A percentile compares a stretch with the other conserved stretches of the same genome.
Evolutionary conservation across 2,113 vertebrate genomes (phyloP).

Genomic region (Limanda limanda): DNA sequence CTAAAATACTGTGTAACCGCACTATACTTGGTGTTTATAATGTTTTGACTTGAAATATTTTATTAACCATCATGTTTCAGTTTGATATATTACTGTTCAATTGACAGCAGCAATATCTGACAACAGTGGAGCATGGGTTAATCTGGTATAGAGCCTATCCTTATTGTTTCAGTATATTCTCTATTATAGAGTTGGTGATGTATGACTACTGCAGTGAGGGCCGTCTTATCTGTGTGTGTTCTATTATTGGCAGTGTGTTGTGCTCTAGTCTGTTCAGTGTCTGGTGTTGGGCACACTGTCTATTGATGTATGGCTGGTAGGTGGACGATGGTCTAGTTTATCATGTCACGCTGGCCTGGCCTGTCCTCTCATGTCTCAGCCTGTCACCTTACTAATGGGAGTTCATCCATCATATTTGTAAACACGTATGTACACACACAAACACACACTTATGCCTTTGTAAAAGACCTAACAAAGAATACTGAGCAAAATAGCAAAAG

Average conservation of each 20-base stretch:
- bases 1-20: neutral
- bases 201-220: conserved; percentile 8
- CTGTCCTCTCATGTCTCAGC: conserved; percentile 65
- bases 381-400: conserved; percentile 65
- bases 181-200: conserved; percentile 10
- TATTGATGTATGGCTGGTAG: conserved; percentile 64
- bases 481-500: conserved; percentile 2
- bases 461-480: neutral
- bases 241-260: conserved; percentile 18
- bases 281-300: conserved; percentile 33
- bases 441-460: neutral
- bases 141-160: neutral
- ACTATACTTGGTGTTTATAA: conserved; percentile 4
- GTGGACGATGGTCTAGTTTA: conserved; percentile 68
- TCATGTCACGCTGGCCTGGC: conserved; percentile 55
- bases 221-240: conserved; percentile 29
- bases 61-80: conserved; percentile 1
- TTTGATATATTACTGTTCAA: neutral
- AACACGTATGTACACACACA: conserved; percentile 14
- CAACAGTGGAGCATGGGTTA: conserved; percentile 13
- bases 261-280: conserved; percentile 32
- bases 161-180: neutral
- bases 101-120: conserved; percentile 11
- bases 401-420: conserved; percentile 61
- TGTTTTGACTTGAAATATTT: neutral